Conservation (phyloP, 2,113 vertebrate species). For the Garra rufa region DNA sequence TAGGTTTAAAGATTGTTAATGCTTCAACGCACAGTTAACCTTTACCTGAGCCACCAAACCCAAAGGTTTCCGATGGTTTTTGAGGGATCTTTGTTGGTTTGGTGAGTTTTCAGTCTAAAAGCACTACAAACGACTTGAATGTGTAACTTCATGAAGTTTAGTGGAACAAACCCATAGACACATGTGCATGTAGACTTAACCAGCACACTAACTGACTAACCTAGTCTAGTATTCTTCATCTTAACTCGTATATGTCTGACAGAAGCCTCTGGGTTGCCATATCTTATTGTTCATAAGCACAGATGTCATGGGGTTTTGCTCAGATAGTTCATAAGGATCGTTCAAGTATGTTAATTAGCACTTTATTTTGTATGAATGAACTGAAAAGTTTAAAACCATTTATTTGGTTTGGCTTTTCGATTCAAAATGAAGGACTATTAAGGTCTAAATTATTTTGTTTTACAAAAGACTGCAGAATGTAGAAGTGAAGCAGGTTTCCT, state of each 20-base stretch:
- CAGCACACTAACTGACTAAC: background rate
- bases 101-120: conserved; percentile 21
- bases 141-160: conserved; percentile 28
- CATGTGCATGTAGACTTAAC: background rate
- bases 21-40: background rate
- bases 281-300: background rate
- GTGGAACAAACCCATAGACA: conserved; percentile 4
- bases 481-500: background rate
- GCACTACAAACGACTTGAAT: conserved; percentile 52
- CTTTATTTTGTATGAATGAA: conserved; percentile 68
- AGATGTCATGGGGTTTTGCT: background rate
- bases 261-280: background rate
- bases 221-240: conserved; percentile 11
- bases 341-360: conserved; percentile 69
- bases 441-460: background rate
- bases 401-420: background rate
- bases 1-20: background rate
- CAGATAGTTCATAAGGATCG: conserved; percentile 41
- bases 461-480: background rate
- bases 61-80: background rate
- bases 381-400: conserved; percentile 7
- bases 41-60: background rate
- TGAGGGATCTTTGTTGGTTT: conserved; percentile 6
- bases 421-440: background rate
- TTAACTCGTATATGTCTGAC: background rate